These are phyloP conservation scores for Temnothorax ravouxi DNA, from an alignment of 2,888 invertebrate genomes.

Conservation along the genomic window DNA sequence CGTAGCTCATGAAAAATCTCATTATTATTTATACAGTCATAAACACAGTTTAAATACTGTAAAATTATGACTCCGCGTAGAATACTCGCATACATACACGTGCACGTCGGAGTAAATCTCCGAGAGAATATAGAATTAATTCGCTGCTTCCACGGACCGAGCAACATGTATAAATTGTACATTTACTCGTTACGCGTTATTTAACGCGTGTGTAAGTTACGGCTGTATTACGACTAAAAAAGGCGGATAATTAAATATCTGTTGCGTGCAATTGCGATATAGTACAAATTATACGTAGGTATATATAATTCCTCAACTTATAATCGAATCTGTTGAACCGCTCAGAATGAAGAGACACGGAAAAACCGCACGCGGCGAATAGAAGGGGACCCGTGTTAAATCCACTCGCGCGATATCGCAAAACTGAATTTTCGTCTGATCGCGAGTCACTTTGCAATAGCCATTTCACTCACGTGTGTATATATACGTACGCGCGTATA, in stretches of 20 bases:
- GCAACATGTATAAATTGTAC: constrained; percentile 45
- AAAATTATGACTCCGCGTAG: constrained; percentile 34
- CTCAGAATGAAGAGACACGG: not conserved
- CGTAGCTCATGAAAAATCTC: constrained; percentile 38
- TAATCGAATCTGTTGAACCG: constrained; percentile 3
- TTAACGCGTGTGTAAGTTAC: constrained; percentile 23
- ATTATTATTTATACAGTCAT: constrained; percentile 55
- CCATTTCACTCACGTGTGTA: constrained; percentile 48
- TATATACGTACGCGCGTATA: constrained; percentile 6
- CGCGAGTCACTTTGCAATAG: constrained; percentile 46
- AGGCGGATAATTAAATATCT: constrained; percentile 1
- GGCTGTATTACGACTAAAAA: not conserved
- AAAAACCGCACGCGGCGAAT: constrained; percentile 20
- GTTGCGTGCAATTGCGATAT: not conserved
- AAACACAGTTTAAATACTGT: constrained; percentile 48
- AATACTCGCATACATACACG: constrained; percentile 1
- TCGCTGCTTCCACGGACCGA: constrained; percentile 14
- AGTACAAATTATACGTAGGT: not conserved
- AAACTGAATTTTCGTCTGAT: constrained; percentile 51
- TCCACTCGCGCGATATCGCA: constrained; percentile 31
- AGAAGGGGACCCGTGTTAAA: constrained; percentile 2
- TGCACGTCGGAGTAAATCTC: constrained; percentile 39
- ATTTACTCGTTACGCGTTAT: constrained; percentile 33
- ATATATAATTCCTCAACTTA: not conserved
- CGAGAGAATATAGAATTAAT: constrained; percentile 52